These are phyloP conservation scores for Hyperoplus lanceolatus DNA, from an alignment of 2,797 vertebrate genomes.

Conservation along the genomic window DNA sequence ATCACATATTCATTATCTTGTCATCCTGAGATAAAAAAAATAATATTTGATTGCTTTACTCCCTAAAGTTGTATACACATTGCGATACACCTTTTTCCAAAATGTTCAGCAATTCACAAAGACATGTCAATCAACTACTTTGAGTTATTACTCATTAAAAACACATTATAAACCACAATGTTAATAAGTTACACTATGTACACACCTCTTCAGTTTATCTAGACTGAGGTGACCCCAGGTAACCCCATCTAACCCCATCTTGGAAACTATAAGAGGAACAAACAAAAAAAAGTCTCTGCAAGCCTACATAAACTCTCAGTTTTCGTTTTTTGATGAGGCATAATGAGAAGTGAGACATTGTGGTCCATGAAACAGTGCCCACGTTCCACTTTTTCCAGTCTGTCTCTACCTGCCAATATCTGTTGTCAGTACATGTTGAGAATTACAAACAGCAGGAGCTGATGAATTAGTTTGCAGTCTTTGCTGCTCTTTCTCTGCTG, in stretches of 20 bases:
- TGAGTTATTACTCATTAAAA: neutral
- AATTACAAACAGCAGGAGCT: slow-evolving; percentile 23
- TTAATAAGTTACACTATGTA: too few relatives aligned
- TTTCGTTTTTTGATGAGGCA: neutral
- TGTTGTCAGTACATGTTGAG: slow-evolving; percentile 22
- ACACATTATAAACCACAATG: too few relatives aligned
- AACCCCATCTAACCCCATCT: neutral
- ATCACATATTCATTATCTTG: slow-evolving; percentile 60
- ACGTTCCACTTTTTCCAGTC: neutral
- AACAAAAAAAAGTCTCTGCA: neutral
- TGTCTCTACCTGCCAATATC: slow-evolving; percentile 2
- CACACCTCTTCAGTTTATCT: neutral
- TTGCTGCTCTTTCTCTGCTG: slow-evolving; percentile 8
- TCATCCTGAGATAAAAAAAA: slow-evolving; percentile 53
- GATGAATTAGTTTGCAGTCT: slow-evolving; percentile 28
- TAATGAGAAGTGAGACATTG: neutral
- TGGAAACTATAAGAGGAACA: neutral
- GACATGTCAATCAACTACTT: neutral
- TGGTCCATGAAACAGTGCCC: neutral
- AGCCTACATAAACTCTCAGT: neutral
- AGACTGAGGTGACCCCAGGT: neutral
- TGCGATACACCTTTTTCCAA: slow-evolving; percentile 1
- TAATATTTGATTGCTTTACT: slow-evolving; percentile 21
- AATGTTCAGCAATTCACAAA: neutral
- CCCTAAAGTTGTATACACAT: neutral